A percentile compares a stretch with the other conserved stretches of the same genome.
These are phyloP conservation scores for Chloebia gouldiae DNA, from an alignment of 2,113 vertebrate genomes.

Conservation along the genomic window DNA sequence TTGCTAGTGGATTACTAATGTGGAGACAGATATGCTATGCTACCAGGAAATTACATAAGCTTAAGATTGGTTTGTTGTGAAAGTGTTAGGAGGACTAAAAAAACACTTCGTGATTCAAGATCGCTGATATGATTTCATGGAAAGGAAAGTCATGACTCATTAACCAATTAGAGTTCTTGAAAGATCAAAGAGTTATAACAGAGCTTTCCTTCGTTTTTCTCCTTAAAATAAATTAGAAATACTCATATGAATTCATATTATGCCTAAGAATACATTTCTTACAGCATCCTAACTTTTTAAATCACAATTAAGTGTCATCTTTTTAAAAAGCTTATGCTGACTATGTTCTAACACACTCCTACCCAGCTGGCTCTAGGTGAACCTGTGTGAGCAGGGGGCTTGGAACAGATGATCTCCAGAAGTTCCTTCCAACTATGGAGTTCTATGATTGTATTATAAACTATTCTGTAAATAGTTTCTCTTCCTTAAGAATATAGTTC, in stretches of 20 bases:
- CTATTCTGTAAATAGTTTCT: not conserved
- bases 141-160: slow-evolving; percentile 25
- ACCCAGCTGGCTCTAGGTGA: not conserved
- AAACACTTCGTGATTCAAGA: slow-evolving; percentile 32
- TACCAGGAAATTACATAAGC: slow-evolving; percentile 41
- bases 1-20: too few relatives aligned
- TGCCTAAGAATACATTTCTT: not conserved
- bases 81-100: slow-evolving; percentile 1
- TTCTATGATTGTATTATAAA: not conserved
- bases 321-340: not conserved
- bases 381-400: not conserved
- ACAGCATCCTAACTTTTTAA: not conserved
- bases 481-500: not conserved
- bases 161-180: not conserved
- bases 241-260: not conserved
- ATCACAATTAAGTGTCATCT: not conserved
- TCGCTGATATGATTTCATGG: slow-evolving; percentile 17
- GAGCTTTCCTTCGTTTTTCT: not conserved
- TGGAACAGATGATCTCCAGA: not conserved
- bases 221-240: not conserved
- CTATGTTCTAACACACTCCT: not conserved
- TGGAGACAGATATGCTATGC: not conserved
- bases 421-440: not conserved
- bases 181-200: not conserved
- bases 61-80: slow-evolving; percentile 1